phyloP scores from a whole-genome alignment of 2,113 vertebrate species.

The Falcunculus frontatus region DNA sequence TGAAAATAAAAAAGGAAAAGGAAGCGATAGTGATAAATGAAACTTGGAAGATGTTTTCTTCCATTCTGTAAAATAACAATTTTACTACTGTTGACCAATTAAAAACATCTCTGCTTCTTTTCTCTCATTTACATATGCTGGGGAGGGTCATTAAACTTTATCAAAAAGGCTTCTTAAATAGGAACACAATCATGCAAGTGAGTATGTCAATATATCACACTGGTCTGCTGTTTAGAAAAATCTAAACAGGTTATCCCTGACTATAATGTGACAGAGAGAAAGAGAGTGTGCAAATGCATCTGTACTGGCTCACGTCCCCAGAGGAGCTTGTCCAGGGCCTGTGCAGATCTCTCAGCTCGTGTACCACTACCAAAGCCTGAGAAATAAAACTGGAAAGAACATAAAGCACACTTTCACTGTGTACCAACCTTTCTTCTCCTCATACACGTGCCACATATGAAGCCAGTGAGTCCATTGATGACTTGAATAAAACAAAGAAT shows the following conservation, averaged over 20 bases:
- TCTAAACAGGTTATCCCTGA: background rate
- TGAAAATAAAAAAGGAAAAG: background rate
- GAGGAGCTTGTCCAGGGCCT: background rate
- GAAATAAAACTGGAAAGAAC: background rate
- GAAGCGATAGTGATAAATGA: background rate
- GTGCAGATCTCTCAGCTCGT: background rate
- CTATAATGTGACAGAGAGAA: background rate
- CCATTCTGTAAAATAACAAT: background rate
- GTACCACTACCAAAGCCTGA: background rate
- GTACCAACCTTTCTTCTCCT: slow-evolving; percentile 57
- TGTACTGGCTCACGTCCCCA: background rate
- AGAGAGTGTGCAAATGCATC: background rate
- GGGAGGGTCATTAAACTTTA: background rate
- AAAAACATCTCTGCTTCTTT: background rate
- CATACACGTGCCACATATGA: slow-evolving; percentile 78
- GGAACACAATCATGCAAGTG: background rate
- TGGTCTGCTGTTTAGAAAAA: background rate
- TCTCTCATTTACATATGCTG: background rate
- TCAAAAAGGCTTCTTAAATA: background rate
- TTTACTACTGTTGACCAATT: background rate
- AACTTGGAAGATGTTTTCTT: background rate
- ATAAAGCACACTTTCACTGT: background rate
- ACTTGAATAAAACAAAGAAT: slow-evolving; percentile 80
- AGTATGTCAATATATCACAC: background rate
- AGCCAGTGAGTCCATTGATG: slow-evolving; percentile 76